phyloP scores from a whole-genome alignment of 2,888 invertebrate genomes.

The Strigamia crassipes region DNA sequence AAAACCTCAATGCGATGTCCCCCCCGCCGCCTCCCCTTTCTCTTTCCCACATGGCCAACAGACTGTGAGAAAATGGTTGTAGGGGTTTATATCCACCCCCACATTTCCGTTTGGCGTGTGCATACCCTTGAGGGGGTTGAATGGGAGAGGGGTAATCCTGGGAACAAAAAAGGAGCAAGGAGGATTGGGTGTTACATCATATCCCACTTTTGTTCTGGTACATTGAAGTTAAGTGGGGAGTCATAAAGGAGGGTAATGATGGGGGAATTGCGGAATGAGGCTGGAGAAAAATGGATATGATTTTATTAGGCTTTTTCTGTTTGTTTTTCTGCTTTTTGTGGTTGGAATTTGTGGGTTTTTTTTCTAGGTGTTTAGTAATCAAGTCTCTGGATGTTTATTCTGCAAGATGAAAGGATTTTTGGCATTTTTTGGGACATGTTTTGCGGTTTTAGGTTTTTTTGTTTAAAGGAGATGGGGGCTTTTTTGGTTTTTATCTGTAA shows the following conservation, averaged over 20 bases:
- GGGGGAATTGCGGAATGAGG: constrained; percentile 15
- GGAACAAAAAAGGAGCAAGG: constrained; percentile 31
- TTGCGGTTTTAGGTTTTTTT: neutral
- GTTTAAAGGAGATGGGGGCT: neutral
- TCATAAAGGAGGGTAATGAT: constrained; percentile 27
- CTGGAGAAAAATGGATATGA: neutral
- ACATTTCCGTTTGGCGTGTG: constrained; percentile 42
- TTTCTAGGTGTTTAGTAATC: neutral
- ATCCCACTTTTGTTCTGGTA: constrained; percentile 41
- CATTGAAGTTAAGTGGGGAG: constrained; percentile 42
- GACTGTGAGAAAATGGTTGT: constrained; percentile 39
- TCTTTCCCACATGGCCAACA: constrained; percentile 34
- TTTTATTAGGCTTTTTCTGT: neutral
- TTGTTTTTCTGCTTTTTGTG: neutral
- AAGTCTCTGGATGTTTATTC: neutral
- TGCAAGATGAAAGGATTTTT: constrained; percentile 28
- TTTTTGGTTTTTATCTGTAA: neutral
- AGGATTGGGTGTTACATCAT: constrained; percentile 28
- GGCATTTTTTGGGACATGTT: neutral
- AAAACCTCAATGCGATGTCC: neutral
- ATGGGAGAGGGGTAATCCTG: constrained; percentile 38
- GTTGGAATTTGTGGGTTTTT: neutral
- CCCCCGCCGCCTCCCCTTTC: neutral
- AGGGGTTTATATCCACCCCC: constrained; percentile 40
- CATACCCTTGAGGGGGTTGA: constrained; percentile 42